phyloP scores from a whole-genome alignment of 1,140 invertebrate genomes.

The Drosophila lini region DNA sequence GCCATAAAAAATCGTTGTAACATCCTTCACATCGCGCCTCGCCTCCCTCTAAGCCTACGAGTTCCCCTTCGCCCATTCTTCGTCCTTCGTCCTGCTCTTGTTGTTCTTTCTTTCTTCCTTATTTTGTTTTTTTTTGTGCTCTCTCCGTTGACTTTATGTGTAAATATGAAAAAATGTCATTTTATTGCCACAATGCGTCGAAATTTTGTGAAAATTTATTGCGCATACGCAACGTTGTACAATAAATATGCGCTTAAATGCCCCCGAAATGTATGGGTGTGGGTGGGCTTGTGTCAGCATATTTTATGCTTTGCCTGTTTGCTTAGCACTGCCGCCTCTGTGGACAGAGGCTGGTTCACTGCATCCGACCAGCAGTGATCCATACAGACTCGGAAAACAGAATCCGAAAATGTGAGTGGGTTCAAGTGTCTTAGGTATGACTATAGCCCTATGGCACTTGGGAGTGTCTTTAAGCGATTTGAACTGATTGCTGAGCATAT shows the following conservation, averaged over 20 bases:
- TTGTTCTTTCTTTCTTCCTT: constrained; percentile 12
- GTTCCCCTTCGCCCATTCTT: background rate
- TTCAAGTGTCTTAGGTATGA: background rate
- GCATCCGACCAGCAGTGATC: constrained; percentile 53
- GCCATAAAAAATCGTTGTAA: constrained; percentile 69
- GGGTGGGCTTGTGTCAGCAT: constrained; percentile 17
- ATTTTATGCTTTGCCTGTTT: constrained; percentile 49
- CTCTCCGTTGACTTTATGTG: constrained; percentile 74
- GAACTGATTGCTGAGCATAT: no score
- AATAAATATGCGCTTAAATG: constrained; percentile 80
- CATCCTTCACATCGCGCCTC: constrained; percentile 40
- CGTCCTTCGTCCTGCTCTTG: constrained; percentile 4
- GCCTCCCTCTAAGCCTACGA: constrained; percentile 16
- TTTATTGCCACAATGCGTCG: constrained; percentile 81
- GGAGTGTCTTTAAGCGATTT: background rate
- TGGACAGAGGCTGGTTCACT: constrained; percentile 51
- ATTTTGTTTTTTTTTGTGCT: constrained; percentile 23
- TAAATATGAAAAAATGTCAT: constrained; percentile 83
- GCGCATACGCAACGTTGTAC: constrained; percentile 75
- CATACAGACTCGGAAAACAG: constrained; percentile 19
- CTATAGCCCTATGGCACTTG: background rate
- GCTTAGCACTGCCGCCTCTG: constrained; percentile 61
- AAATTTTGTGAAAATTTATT: constrained; percentile 82
- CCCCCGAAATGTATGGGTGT: constrained; percentile 43
- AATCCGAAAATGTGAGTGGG: constrained; percentile 12